Conservation (phyloP, 2,797 vertebrate species). For the Siniperca obscura region DNA sequence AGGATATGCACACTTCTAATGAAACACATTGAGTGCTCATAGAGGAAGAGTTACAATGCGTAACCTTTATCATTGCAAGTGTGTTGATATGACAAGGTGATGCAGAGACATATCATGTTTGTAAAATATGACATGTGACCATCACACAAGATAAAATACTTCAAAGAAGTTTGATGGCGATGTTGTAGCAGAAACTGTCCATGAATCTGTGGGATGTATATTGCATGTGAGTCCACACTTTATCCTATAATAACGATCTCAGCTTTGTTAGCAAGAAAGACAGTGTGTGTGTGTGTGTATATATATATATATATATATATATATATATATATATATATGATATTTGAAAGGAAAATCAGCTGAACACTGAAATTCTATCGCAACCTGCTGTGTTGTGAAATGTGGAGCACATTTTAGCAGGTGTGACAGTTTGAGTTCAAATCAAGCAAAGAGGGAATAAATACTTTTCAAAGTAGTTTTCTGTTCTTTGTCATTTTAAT, state of each 20-base stretch:
- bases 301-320: no score
- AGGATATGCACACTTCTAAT: neutral
- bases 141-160: neutral
- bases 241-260: neutral
- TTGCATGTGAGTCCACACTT: neutral
- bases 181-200: neutral
- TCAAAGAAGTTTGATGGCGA: neutral
- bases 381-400: no score
- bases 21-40: neutral
- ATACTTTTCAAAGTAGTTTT: neutral
- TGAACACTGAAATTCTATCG: neutral
- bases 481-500: neutral
- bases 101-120: neutral
- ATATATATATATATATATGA: no score
- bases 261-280: neutral
- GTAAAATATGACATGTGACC: neutral
- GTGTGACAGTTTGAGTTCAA: neutral
- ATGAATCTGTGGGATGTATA: neutral
- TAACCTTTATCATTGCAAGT: neutral
- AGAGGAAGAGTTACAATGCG: neutral
- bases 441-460: neutral
- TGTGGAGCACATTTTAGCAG: no score
- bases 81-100: neutral
- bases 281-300: no score
- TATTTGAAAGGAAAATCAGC: neutral